Conservation (phyloP, 2,797 vertebrate species). For the Intellagama lesueurii region DNA sequence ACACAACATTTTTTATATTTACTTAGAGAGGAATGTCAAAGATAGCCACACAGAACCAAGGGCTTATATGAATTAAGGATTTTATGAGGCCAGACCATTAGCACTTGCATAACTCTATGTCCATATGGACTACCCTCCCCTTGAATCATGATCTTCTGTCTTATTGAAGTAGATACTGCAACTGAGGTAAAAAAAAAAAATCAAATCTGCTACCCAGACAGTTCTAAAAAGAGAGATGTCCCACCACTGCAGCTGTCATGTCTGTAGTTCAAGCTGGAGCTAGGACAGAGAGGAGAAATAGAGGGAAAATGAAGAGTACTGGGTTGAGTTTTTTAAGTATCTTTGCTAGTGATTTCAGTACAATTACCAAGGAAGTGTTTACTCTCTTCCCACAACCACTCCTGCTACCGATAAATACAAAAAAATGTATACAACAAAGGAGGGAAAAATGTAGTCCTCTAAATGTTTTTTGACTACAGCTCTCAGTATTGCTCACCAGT, state of each 20-base stretch:
- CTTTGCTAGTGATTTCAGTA: background rate
- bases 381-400: background rate
- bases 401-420: background rate
- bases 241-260: background rate
- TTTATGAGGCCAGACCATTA: background rate
- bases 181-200: background rate
- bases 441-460: too few species aligned
- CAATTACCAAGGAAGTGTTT: background rate
- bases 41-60: background rate
- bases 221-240: background rate
- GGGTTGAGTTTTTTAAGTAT: background rate
- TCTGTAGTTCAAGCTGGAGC: background rate
- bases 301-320: background rate
- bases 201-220: background rate
- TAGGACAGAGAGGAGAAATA: too few species aligned
- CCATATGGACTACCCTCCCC: background rate
- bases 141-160: background rate
- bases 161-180: background rate
- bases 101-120: background rate
- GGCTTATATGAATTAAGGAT: background rate
- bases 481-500: too few species aligned
- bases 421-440: background rate
- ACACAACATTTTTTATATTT: background rate
- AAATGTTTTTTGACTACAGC: too few species aligned
- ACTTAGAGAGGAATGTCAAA: background rate